A percentile compares a stretch with the other conserved stretches of the same genome.
Conservation (phyloP, 2,797 vertebrate species). For the Cossypha heuglini region DNA sequence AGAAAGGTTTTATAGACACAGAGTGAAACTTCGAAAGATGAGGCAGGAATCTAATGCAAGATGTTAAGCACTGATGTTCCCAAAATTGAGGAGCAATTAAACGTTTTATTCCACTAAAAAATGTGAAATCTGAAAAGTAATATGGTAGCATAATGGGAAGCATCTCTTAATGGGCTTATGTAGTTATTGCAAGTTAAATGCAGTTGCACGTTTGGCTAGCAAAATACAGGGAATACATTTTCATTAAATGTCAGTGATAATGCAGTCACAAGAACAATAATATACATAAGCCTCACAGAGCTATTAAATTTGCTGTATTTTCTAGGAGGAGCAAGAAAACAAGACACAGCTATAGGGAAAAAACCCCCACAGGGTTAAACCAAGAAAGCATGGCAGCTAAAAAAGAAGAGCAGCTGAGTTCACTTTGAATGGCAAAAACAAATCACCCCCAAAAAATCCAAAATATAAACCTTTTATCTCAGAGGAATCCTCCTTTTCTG, state of each 20-base stretch:
- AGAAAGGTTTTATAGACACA: not conserved
- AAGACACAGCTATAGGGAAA: not conserved
- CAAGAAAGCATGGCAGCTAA: not conserved
- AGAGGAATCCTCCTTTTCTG: not conserved
- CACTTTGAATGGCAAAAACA: not conserved
- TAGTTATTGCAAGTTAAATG: conserved; percentile 34
- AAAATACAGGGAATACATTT: conserved; percentile 12
- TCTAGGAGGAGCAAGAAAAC: not conserved
- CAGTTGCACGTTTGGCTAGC: not conserved
- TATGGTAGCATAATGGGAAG: not conserved
- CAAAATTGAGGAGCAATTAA: conserved; percentile 8
- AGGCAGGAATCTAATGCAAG: conserved; percentile 3
- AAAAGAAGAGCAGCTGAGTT: not conserved
- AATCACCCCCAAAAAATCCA: not conserved
- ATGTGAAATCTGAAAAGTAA: conserved; percentile 16
- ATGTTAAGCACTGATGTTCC: not conserved
- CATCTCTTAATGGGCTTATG: not conserved
- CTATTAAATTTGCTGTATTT: conserved; percentile 6
- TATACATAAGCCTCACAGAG: not conserved
- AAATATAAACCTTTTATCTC: not conserved
- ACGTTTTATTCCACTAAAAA: conserved; percentile 6
- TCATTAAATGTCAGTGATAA: not conserved
- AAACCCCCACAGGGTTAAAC: not conserved
- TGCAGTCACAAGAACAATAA: not conserved
- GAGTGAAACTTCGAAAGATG: not conserved